A percentile compares a stretch with the other conserved stretches of the same genome.
Conservation (phyloP, 2,113 vertebrate genomes). For the Epinephelus fuscoguttatus region DNA sequence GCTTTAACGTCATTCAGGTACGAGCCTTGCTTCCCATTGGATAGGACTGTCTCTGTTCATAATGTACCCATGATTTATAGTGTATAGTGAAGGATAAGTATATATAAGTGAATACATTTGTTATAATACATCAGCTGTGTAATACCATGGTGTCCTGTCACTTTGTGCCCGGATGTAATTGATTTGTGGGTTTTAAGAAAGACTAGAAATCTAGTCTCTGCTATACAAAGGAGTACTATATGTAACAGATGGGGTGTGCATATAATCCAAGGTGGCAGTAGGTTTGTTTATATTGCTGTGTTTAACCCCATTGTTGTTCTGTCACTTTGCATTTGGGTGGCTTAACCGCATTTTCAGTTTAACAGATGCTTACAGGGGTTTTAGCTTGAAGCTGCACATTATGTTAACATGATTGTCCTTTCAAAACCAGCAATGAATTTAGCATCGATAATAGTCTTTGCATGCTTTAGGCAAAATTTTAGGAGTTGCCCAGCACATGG, state of each 20-base stretch:
- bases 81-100: not conserved
- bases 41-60: conserved; percentile 18
- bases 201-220: not conserved
- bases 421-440: not conserved
- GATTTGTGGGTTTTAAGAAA: not conserved
- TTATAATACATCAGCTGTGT: not conserved
- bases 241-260: not conserved
- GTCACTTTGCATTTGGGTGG: conserved; percentile 3
- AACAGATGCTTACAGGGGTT: conserved; percentile 5
- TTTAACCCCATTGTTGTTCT: not conserved
- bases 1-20: conserved; percentile 44
- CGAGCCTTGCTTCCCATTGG: conserved; percentile 46
- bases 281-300: conserved; percentile 3
- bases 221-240: not conserved
- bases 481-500: not conserved
- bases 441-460: not conserved
- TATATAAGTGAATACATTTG: not conserved
- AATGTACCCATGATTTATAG: conserved; percentile 32
- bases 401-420: not conserved
- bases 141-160: not conserved
- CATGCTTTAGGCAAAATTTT: not conserved
- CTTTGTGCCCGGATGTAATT: not conserved
- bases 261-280: not conserved
- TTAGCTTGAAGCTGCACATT: conserved; percentile 8
- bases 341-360: not conserved